Evolutionary conservation across 2,888 invertebrate genomes (phyloP).

Genomic region (Stratiomys singularior): DNA sequence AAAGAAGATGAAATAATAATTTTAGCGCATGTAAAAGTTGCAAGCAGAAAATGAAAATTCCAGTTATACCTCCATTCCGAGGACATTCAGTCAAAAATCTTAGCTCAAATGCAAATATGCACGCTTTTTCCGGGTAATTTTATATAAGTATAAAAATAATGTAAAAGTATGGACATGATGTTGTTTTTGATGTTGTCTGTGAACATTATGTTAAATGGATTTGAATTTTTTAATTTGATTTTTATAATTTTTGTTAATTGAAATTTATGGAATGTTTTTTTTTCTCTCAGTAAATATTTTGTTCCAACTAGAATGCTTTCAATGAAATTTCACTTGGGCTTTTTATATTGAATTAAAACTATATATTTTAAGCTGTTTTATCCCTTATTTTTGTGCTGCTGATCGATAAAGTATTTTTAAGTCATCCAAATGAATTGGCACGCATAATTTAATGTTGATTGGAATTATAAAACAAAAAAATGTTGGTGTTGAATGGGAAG

Average conservation of each 20-base stretch:
- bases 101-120: constrained; percentile 61
- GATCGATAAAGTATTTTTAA: too few relatives aligned
- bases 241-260: background rate
- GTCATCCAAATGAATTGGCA: background rate
- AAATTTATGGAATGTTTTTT: background rate
- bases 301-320: background rate
- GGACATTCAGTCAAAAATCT: constrained; percentile 64
- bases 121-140: constrained; percentile 63
- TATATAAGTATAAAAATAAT: background rate
- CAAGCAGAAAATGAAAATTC: constrained; percentile 63
- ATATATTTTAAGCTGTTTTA: background rate
- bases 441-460: constrained; percentile 18
- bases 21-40: constrained; percentile 65
- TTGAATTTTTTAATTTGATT: background rate
- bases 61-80: constrained; percentile 65
- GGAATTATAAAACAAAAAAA: constrained; percentile 14
- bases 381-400: background rate
- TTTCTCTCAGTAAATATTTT: background rate
- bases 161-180: background rate
- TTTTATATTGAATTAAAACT: background rate
- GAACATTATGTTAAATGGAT: background rate
- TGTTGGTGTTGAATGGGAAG: background rate
- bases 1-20: constrained; percentile 43
- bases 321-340: constrained; percentile 1
- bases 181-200: constrained; percentile 10